Evolutionary conservation across 2,888 invertebrate species (phyloP), one percentile per base, ranked within the genome.

Genomic region (Tipula vernalis): DNA sequence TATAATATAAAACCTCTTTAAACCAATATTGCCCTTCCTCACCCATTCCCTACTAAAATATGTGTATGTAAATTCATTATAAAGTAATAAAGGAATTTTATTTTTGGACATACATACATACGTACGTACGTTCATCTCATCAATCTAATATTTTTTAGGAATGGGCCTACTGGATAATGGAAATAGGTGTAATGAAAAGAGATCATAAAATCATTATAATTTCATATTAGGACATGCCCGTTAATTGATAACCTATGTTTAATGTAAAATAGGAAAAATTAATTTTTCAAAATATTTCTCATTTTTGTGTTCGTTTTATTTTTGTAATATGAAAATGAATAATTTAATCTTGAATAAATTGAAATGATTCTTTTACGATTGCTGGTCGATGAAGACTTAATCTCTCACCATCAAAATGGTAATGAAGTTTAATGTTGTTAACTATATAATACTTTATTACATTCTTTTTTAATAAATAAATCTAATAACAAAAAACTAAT

Each of bases 221-320:
- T 87, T 86, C 87, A 87, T 87, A 87, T 87, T 71, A 85, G 86
- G 86, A 87, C 87, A 87, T 10, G 87, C 13, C 87, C 87, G 87
- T 87, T 87, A 87, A 87, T 87, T 87, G 87, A 87, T 87, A 87
- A 87, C 87, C 85, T 85, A 71, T 87, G 87, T 87, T 87, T 86
- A 71, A 87, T 83, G 57, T 87, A 39, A 36, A 83, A 71, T 28
- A 18, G 71, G 28, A 71, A 71, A 71, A 10, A 57, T 15, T 51
- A 15, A n/a, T 15, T 15, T 15, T 57, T 4, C 15, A 57, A 57
- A 28, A 28, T 71, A 28, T 57, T 57, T 71, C 71, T 71, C 71
- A 57, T 57, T 57, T 10, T 71, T 71, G 71, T 71, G 28, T 28
- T 28, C 28, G 28, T 28, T 28, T 28, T 71, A 28, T 4, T 51